A percentile compares a stretch with the other conserved stretches of the same genome.
Evolutionary conservation across 1,140 invertebrate genomes (phyloP).

Genomic region (Pseudomyrmex pallidus): DNA sequence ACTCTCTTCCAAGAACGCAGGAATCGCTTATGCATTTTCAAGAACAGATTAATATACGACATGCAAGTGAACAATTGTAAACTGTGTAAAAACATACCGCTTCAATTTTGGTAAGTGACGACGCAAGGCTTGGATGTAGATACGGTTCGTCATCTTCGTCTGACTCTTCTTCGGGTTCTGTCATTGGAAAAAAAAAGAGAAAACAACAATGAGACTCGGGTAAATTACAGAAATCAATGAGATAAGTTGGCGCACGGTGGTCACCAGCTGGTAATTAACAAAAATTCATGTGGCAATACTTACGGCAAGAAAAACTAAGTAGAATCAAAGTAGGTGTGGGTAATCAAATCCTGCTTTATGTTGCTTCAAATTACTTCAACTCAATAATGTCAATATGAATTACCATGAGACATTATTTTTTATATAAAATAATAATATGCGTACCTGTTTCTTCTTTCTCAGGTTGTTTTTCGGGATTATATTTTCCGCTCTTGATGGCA

Average conservation of each 20-base stretch:
- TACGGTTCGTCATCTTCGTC: constrained; percentile 89
- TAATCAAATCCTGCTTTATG: constrained; percentile 80
- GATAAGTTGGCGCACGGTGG: constrained; percentile 39
- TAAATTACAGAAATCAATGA: constrained; percentile 43
- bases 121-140: constrained; percentile 92
- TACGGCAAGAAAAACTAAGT: constrained; percentile 84
- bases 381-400: constrained; percentile 72
- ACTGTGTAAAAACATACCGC: constrained; percentile 84
- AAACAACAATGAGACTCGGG: constrained; percentile 45
- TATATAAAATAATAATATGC: constrained; percentile 78
- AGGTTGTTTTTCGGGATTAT: constrained; percentile 87
- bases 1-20: constrained; percentile 47
- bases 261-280: constrained; percentile 65
- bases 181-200: constrained; percentile 72
- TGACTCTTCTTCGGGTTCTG: constrained; percentile 86
- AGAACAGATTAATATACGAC: constrained; percentile 48
- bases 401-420: constrained; percentile 68
- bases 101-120: constrained; percentile 85
- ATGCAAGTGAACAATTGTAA: constrained; percentile 33
- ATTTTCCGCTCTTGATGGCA: constrained; percentile 93
- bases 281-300: constrained; percentile 76
- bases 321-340: constrained; percentile 82
- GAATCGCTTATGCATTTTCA: constrained; percentile 47
- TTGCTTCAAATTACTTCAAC: constrained; percentile 78
- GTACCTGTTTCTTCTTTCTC: constrained; percentile 86